Evolutionary conservation across 1,140 invertebrate species (phyloP).

Genomic region (Bombus huntii): DNA sequence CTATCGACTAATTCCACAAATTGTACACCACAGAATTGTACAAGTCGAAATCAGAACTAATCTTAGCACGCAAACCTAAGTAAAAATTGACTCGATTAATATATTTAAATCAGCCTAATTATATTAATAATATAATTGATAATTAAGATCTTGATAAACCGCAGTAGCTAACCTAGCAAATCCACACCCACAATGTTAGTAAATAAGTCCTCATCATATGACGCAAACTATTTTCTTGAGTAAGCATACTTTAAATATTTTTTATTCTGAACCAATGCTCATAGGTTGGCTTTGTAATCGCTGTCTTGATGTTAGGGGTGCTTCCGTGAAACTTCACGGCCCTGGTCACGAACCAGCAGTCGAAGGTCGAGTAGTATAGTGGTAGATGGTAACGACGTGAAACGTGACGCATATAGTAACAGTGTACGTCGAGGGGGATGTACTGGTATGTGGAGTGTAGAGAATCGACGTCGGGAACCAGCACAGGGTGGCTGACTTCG

Average conservation of each 20-base stretch:
- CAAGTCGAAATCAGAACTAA: neutral
- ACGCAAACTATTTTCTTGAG: neutral
- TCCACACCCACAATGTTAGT: neutral
- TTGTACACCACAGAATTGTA: neutral
- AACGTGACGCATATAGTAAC: conserved; percentile 39
- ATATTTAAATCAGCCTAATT: neutral
- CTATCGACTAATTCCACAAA: neutral
- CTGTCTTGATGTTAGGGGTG: conserved; percentile 3
- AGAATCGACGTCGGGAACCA: conserved; percentile 58
- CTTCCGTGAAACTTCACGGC: conserved; percentile 23
- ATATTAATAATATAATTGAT: neutral
- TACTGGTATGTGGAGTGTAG: conserved; percentile 58
- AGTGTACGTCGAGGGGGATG: conserved; percentile 14
- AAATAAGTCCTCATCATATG: too few species aligned
- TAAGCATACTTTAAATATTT: neutral
- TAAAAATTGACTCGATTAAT: neutral
- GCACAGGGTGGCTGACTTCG: conserved; percentile 35
- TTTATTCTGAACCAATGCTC: neutral
- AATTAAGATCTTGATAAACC: neutral
- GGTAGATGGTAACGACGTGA: conserved; percentile 47
- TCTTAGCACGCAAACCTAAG: neutral
- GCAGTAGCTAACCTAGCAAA: neutral
- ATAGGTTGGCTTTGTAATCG: neutral
- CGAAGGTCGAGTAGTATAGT: conserved; percentile 59
- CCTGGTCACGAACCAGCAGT: conserved; percentile 49